phyloP scores from a whole-genome alignment of 2,888 invertebrate genomes.

The Heliothis peltigera region DNA sequence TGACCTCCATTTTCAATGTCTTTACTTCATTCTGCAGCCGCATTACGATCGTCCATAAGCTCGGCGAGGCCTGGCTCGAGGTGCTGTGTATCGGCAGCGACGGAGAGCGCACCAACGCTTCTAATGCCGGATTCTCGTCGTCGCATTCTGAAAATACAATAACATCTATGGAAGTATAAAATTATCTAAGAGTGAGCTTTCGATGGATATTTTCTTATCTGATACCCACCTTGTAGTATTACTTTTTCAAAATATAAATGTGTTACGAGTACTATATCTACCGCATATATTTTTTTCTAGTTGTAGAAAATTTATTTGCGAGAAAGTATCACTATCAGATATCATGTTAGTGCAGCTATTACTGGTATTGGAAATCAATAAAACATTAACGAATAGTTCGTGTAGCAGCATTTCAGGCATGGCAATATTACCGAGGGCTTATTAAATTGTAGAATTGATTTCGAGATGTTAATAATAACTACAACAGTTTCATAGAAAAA shows the following conservation, averaged over 20 bases:
- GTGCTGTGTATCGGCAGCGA: conserved; percentile 84
- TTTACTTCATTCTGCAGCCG: conserved; percentile 93
- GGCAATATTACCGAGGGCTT: conserved; percentile 18
- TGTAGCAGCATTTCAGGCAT: conserved; percentile 27
- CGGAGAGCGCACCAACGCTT: conserved; percentile 85
- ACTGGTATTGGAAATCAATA: conserved; percentile 41
- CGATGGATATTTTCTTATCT: conserved; percentile 57
- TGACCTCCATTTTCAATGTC: conserved; percentile 91
- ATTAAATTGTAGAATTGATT: conserved; percentile 28
- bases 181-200: conserved; percentile 40
- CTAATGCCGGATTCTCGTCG: conserved; percentile 82
- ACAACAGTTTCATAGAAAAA: conserved; percentile 82
- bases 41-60: conserved; percentile 94
- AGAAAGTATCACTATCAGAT: conserved; percentile 33
- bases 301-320: conserved; percentile 14
- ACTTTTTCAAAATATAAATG: conserved; percentile 35
- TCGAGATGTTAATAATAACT: conserved; percentile 72
- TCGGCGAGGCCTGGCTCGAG: conserved; percentile 86
- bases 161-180: conserved; percentile 60
- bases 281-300: conserved; percentile 18
- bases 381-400: conserved; percentile 31
- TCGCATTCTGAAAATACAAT: conserved; percentile 86
- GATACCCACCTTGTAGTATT: conserved; percentile 69
- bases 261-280: conserved; percentile 29
- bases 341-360: conserved; percentile 46